A percentile compares a stretch with the other conserved stretches of the same genome.
These are phyloP conservation scores for Rhinichthys osculus DNA, from an alignment of 2,797 vertebrate genomes.

Conservation along the genomic window DNA sequence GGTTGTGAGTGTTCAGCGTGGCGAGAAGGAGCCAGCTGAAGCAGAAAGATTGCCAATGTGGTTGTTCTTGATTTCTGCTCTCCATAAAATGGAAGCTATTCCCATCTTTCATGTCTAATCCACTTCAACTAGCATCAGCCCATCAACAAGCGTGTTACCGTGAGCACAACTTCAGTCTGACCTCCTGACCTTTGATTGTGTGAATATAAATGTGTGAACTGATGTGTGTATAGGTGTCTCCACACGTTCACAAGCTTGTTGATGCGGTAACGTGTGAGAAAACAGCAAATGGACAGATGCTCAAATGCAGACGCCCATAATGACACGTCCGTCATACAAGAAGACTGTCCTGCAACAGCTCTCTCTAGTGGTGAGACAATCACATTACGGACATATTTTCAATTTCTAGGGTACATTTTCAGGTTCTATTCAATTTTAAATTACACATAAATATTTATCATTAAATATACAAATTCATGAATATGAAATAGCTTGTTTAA, in stretches of 20 bases:
- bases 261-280: slow-evolving; percentile 21
- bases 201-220: slow-evolving; percentile 39
- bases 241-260: slow-evolving; percentile 17
- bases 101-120: slow-evolving; percentile 37
- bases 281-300: neutral
- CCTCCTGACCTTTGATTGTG: slow-evolving; percentile 17
- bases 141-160: slow-evolving; percentile 3
- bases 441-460: too few relatives aligned
- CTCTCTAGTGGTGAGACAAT: slow-evolving; percentile 72
- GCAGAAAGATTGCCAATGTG: slow-evolving; percentile 58
- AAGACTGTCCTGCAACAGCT: slow-evolving; percentile 59
- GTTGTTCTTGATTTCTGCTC: slow-evolving; percentile 36
- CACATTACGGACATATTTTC: slow-evolving; percentile 59
- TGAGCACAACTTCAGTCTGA: neutral
- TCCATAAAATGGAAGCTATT: slow-evolving; percentile 48
- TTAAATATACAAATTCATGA: neutral
- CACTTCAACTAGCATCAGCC: slow-evolving; percentile 26
- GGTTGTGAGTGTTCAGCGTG: slow-evolving; percentile 30
- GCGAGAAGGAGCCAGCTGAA: slow-evolving; percentile 61
- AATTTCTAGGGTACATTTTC: neutral
- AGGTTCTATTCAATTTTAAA: neutral
- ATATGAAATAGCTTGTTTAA: neutral
- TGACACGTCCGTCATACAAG: slow-evolving; percentile 12
- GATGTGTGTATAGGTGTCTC: slow-evolving; percentile 13
- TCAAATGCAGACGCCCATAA: slow-evolving; percentile 8